Evolutionary conservation across 35 echinoderm and acorn worm genomes (phyloP).

Genomic region (Nesometra sesokonis): DNA sequence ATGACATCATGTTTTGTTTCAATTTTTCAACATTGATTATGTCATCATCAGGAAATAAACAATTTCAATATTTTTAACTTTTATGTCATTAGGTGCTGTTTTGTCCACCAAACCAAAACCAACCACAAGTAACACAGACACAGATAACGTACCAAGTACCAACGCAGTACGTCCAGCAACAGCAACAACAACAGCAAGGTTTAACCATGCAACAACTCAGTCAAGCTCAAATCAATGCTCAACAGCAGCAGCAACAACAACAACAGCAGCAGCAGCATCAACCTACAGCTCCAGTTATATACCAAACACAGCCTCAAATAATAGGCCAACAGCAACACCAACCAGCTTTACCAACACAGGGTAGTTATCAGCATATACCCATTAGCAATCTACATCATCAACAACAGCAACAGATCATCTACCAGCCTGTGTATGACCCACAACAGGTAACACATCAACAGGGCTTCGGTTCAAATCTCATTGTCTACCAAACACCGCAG

Average conservation of each 20-base stretch:
- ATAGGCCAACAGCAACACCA: neutral
- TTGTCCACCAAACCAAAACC: neutral
- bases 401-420: neutral
- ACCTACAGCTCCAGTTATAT: neutral
- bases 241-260: neutral
- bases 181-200: neutral
- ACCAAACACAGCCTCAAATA: neutral
- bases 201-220: neutral
- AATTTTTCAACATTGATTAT: no score
- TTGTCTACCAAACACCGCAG: neutral
- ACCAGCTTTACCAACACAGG: neutral
- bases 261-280: neutral
- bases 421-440: neutral
- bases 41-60: no score
- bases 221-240: neutral
- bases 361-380: neutral
- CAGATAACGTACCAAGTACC: neutral
- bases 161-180: neutral
- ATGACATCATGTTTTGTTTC: no score
- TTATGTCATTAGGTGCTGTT: neutral
- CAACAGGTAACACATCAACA: neutral
- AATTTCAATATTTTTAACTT: neutral
- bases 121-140: neutral
- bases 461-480: neutral
- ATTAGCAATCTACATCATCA: neutral